These are phyloP conservation scores for Eulemur coronatus DNA, from an alignment of 2,797 vertebrate genomes.

Conservation along the genomic window DNA sequence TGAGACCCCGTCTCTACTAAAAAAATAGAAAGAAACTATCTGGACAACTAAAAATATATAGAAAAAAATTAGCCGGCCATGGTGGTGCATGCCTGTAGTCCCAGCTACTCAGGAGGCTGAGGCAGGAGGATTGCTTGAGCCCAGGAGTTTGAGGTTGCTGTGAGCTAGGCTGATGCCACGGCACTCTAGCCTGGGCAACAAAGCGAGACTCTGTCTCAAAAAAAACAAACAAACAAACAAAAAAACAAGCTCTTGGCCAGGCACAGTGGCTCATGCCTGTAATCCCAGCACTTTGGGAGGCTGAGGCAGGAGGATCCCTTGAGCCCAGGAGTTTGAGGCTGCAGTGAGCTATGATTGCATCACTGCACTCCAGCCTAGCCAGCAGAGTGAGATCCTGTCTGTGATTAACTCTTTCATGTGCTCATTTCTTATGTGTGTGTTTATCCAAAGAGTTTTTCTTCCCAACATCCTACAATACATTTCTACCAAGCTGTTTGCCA, in stretches of 20 bases:
- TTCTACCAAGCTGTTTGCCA: background rate
- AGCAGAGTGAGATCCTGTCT: background rate
- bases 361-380: background rate
- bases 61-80: too few relatives aligned
- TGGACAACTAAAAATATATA: too few relatives aligned
- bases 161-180: too few relatives aligned
- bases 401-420: background rate
- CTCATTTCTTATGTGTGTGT: background rate
- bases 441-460: background rate
- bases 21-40: too few relatives aligned
- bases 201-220: too few relatives aligned
- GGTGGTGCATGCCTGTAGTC: too few relatives aligned
- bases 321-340: background rate
- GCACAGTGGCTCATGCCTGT: background rate
- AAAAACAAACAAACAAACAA: too few relatives aligned
- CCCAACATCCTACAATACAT: background rate
- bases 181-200: too few relatives aligned
- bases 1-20: too few relatives aligned
- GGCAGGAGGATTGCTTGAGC: too few relatives aligned
- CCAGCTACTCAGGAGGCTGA: too few relatives aligned
- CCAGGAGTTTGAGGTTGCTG: too few relatives aligned
- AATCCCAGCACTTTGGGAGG: background rate
- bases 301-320: background rate
- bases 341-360: background rate
- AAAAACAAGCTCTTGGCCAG: background rate